A percentile compares a stretch with the other conserved stretches of the same genome.
These are phyloP conservation scores for Pleuronectes platessa DNA, from an alignment of 2,113 vertebrate species.

Conservation along the genomic window DNA sequence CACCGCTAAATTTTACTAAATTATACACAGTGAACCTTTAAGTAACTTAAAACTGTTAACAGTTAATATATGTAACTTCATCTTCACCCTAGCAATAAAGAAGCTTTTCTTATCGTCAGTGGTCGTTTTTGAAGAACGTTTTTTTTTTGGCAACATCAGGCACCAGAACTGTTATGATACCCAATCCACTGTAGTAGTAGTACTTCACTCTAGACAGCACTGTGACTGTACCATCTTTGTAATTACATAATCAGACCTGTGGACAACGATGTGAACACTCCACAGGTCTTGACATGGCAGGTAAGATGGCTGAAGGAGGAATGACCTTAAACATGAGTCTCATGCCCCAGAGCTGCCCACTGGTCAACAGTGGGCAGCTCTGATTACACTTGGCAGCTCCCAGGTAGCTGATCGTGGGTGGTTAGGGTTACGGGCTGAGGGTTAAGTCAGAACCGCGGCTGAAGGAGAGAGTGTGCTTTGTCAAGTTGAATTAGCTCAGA, in stretches of 20 bases:
- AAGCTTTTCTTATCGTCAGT: no score
- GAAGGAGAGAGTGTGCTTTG: slow-evolving; percentile 10
- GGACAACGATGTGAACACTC: neutral
- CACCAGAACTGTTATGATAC: no score
- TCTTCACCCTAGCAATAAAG: no score
- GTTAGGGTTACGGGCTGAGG: slow-evolving; percentile 7
- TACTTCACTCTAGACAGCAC: no score
- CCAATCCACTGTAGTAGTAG: neutral
- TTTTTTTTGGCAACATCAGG: no score
- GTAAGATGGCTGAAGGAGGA: neutral
- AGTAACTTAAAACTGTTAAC: no score
- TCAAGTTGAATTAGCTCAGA: neutral
- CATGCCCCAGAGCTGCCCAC: slow-evolving; percentile 22
- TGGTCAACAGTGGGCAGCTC: neutral
- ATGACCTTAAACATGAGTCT: slow-evolving; percentile 23
- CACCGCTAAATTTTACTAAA: no score
- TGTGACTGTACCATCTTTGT: neutral
- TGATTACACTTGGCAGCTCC: slow-evolving; percentile 40
- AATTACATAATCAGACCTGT: neutral
- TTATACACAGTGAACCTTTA: no score
- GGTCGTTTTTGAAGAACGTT: no score
- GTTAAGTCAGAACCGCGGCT: neutral
- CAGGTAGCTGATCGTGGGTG: slow-evolving; percentile 14
- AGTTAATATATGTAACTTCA: no score
- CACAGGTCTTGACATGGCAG: neutral